phyloP scores from a whole-genome alignment of 2,113 vertebrate species.

The Tauraco erythrolophus region DNA sequence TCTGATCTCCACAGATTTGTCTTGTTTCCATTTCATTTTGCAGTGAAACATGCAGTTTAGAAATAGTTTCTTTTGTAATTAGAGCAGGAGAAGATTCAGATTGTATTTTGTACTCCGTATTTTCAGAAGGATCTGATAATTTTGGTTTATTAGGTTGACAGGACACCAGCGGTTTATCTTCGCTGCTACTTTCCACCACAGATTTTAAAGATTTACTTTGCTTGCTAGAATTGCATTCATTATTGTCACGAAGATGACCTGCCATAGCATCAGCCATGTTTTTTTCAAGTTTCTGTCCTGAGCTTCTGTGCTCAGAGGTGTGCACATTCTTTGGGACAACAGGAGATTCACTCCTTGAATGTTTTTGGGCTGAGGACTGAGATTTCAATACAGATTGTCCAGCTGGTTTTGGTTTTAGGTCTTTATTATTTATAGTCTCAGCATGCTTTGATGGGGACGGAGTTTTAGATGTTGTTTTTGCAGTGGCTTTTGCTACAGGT shows the following conservation, averaged over 20 bases:
- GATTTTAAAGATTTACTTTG: slow-evolving; percentile 14
- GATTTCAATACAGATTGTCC: slow-evolving; percentile 57
- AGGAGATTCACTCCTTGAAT: slow-evolving; percentile 66
- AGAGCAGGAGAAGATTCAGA: background rate
- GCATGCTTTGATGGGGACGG: slow-evolving; percentile 67
- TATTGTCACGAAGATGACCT: background rate
- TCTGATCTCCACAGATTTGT: slow-evolving; percentile 18
- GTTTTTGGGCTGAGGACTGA: slow-evolving; percentile 60
- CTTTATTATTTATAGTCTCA: slow-evolving; percentile 68
- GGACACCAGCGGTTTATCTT: background rate
- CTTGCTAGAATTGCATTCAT: slow-evolving; percentile 33
- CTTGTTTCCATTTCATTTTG: slow-evolving; percentile 34
- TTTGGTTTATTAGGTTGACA: slow-evolving; percentile 21
- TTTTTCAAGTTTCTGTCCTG: slow-evolving; percentile 44
- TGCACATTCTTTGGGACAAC: slow-evolving; percentile 45
- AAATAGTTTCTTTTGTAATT: background rate
- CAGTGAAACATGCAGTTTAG: slow-evolving; percentile 2
- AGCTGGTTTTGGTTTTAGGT: slow-evolving; percentile 70
- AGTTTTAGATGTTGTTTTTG: slow-evolving; percentile 78
- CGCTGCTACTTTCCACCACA: background rate
- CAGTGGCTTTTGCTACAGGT: slow-evolving; percentile 71
- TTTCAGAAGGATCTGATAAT: slow-evolving; percentile 28
- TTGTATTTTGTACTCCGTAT: background rate
- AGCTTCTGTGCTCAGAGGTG: background rate
- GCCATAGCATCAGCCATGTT: background rate